Evolutionary conservation across 2,888 invertebrate species (phyloP), one percentile per base, ranked within the genome.

Genomic region (Oeneis ivallda): DNA sequence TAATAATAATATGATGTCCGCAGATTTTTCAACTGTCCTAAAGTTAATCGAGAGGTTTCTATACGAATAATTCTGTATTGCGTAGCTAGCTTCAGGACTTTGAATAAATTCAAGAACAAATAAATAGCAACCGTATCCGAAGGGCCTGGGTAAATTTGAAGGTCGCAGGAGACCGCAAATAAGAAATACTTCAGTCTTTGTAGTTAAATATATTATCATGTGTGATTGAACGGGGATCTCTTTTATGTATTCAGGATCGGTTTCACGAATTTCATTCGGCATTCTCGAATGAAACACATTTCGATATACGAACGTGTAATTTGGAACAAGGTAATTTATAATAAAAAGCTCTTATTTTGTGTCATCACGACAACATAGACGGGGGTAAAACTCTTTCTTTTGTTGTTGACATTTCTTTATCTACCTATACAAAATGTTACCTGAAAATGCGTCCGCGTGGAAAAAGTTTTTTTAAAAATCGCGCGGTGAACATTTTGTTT

Each of bases 161-260:
- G 39, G 39, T 61, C 53, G 54, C 53, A 56, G 49, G 49, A 60
- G 60, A 65, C 53, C 47, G 47, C 54, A 65, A 65, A 65, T 54
- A 65, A 53, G 39, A 54, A 53, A 53, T 60, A 37, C 57, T 64
- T 60, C 64, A 49, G 47, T 54, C 47, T 57, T 62, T 65, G 17
- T 43, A 58, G 58, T 65, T 62, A 65, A 68, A 65, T 68, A 68
- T 68, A 65, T 59, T 68, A 65, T 59, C 62, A 58, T 61, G 57
- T 67, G 56, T 62, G 62, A 65, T 62, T 65, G 62, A 65, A 68
- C 62, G 26, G 58, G 54, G 62, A 68, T 65, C 58, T 62, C 53
- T 62, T n/a, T 68, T 68, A 68, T 59, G 58, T 68, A 68, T 58
- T 62, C 62, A 54, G 49, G 45, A 43, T 19, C 39, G 53, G 62